Evolutionary conservation across 2,888 invertebrate genomes (phyloP), one percentile per base, ranked within the genome.

Genomic region (Oeneis ivallda): DNA sequence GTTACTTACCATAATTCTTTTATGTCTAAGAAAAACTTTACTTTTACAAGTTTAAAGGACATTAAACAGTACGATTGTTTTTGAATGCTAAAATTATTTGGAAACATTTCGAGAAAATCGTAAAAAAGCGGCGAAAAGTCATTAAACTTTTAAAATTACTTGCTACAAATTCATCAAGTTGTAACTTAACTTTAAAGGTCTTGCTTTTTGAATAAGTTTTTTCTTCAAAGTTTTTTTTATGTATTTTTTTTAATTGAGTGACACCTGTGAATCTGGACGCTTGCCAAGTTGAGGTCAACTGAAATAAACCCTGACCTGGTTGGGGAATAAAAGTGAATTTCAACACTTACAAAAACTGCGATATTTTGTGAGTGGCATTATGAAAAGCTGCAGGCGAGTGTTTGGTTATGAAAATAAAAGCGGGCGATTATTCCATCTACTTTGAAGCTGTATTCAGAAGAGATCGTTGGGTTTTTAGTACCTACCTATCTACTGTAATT

Each of bases 281-380:
- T 59, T 54, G 59, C 64, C 64, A 64, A 64, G 60, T 60, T 60
- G 53, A 45, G 64, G 64, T 53, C 64, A 60, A 64, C 58, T 47
- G 37, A 39, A 64, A 19, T 19, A 39, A 59, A 49, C 64, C 64
- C 53, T 64, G 64, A 60, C 60, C 64, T 37, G 37, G 37, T 64
- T 64, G 19, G 59, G n/a, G 58, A 64, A 58, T 52, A 64, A 59
- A 64, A 64, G 34, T 64, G 57, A 52, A 64, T 64, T 64, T 43
- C 26, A 59, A 45, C 64, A 64, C 54, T 58, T 41, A 34, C 17
- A 50, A 37, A 39, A 37, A 19, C 49, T 39, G 37, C 11, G 53
- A 53, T 37, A 54, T 11, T 37, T 4, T 37, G 37, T 2, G 37
- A 37, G 34, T 37, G 54, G 37, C 39, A 17, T 10, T 32, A 15